These are phyloP conservation scores for Plagodis pulveraria DNA, from an alignment of 2,888 invertebrate species.

Conservation along the genomic window DNA sequence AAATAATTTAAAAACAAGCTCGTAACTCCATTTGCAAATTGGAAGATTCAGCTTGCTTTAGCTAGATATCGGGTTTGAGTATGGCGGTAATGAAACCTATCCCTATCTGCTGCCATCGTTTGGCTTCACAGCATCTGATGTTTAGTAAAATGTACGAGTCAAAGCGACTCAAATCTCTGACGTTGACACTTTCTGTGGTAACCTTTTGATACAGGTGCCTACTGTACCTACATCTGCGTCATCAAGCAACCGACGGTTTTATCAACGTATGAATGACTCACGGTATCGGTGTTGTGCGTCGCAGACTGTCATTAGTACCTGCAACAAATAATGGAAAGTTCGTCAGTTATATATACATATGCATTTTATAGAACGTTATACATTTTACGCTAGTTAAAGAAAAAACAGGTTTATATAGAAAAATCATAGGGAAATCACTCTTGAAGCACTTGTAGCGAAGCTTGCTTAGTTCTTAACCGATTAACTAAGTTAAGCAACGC, in stretches of 20 bases:
- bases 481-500: too few relatives aligned
- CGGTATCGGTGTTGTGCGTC: conserved; percentile 65
- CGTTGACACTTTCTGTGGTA: background rate
- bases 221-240: conserved; percentile 45
- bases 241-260: conserved; percentile 51
- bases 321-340: conserved; percentile 65
- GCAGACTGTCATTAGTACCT: conserved; percentile 78
- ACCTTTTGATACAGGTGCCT: conserved; percentile 23
- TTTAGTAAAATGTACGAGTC: background rate
- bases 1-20: too few relatives aligned
- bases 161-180: conserved; percentile 3
- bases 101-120: too few relatives aligned
- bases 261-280: conserved; percentile 69
- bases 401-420: too few relatives aligned
- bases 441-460: too few relatives aligned
- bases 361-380: background rate
- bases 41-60: too few relatives aligned
- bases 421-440: too few relatives aligned
- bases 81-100: too few relatives aligned
- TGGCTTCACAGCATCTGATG: too few relatives aligned
- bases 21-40: too few relatives aligned
- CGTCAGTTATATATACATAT: conserved; percentile 40
- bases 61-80: too few relatives aligned
- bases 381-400: background rate
- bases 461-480: too few relatives aligned